These are phyloP conservation scores for Chaenocephalus aceratus DNA, from an alignment of 2,113 vertebrate species.

Conservation along the genomic window DNA sequence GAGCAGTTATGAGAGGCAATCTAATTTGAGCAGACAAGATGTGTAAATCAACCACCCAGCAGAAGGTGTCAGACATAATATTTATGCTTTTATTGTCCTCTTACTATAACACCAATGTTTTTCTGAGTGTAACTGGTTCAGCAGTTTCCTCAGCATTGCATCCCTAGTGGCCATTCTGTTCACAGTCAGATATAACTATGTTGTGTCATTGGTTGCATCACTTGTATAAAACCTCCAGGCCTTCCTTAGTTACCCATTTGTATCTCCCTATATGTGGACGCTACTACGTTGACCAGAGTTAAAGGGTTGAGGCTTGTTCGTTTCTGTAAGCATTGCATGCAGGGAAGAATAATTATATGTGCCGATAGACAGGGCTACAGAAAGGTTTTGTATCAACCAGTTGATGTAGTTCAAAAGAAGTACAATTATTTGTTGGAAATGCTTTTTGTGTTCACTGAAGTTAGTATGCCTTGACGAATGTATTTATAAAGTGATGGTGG, in stretches of 20 bases:
- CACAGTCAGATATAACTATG: not conserved
- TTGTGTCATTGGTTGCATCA: not conserved
- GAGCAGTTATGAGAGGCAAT: too few relatives aligned
- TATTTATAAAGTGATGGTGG: not conserved
- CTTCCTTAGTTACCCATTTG: not conserved
- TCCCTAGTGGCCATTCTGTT: too few relatives aligned
- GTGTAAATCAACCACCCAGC: too few relatives aligned
- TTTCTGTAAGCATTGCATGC: not conserved
- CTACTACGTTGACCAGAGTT: too few relatives aligned
- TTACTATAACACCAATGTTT: not conserved
- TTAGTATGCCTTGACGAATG: not conserved
- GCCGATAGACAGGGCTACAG: not conserved
- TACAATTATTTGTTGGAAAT: not conserved
- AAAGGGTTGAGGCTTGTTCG: not conserved
- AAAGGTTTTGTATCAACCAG: not conserved
- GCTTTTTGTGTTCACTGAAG: not conserved
- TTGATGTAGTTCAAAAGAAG: not conserved
- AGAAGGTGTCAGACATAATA: too few relatives aligned
- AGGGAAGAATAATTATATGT: not conserved
- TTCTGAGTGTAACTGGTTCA: too few relatives aligned
- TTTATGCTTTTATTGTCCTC: not conserved
- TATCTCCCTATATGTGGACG: not conserved
- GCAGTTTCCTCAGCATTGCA: too few relatives aligned
- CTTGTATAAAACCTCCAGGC: not conserved
- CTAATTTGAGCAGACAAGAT: too few relatives aligned